phyloP scores from a whole-genome alignment of 2,113 vertebrate species.

The Hippocampus abdominalis region DNA sequence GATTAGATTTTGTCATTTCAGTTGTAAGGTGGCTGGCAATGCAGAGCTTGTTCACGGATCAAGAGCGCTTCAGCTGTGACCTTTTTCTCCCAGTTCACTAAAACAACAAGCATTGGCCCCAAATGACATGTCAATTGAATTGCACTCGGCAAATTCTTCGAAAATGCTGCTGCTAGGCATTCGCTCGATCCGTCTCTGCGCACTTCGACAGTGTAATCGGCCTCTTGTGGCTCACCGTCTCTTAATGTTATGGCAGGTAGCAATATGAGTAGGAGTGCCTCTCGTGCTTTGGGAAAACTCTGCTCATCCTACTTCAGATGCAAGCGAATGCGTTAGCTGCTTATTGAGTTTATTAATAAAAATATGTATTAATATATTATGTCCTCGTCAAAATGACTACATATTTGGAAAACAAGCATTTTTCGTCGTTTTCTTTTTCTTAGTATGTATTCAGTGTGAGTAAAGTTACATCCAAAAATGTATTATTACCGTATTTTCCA shows the following conservation, averaged over 20 bases:
- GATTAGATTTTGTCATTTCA: conserved; percentile 1
- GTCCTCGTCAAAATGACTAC: neutral
- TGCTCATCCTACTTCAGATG: neutral
- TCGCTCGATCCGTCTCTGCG: conserved; percentile 17
- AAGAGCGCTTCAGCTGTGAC: conserved; percentile 14
- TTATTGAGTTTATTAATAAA: neutral
- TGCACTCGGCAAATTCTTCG: conserved; percentile 21
- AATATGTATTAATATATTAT: neutral
- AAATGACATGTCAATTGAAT: conserved; percentile 23
- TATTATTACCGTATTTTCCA: too few relatives aligned
- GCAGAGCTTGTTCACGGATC: conserved; percentile 1
- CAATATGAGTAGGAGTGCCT: conserved; percentile 10
- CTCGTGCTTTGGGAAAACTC: conserved; percentile 9
- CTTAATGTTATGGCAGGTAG: conserved; percentile 20
- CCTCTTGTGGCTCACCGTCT: conserved; percentile 29
- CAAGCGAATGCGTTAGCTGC: neutral
- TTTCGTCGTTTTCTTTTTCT: neutral
- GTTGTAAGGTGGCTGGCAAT: neutral
- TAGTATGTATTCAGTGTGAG: neutral
- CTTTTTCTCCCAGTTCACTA: conserved; percentile 12
- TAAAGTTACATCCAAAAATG: too few relatives aligned
- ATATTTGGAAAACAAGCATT: neutral
- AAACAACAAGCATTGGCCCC: conserved; percentile 11
- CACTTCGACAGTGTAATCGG: conserved; percentile 23
- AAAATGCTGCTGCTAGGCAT: conserved; percentile 4